Base-by-base conservation (phyloP, 2,888 invertebrate genomes). In the Cephus nigrinus region DNA sequence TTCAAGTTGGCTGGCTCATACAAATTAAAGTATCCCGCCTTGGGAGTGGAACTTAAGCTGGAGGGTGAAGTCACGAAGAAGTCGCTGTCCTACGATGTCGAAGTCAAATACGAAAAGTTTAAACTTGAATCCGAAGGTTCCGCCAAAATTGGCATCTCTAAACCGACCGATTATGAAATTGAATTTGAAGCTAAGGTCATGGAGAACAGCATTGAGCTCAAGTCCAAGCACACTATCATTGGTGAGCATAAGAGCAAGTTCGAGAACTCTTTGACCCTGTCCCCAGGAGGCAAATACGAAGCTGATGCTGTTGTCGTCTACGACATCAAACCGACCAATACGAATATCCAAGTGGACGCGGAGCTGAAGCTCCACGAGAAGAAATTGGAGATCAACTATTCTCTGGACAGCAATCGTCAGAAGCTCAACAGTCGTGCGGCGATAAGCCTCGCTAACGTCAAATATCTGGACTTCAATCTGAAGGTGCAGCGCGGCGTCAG, bases 281-380 rank as follows among this genome's bases (percentile, higher is more conserved):
- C 94, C 36, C 93, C 93, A 73, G 93, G 94, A 15, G 94, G 94
- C 75, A 95, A 93, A 86, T 93, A 95, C 85, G 94, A 94, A 84
- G 90, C 95, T 0, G 93, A 93, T 36, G 94, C 95, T 74, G 92
- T 93, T 0, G 91, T 95, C 0, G 90, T 92, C 0, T 94, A 95
- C 86, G 93, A 92, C 76, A 89, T 92, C 4, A 93, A 93, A 83
- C 92, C 93, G 0, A 93, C 94, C 76, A 94, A 94, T 81, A 84
- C 93, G 30, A 92, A 94, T 75, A 86, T 94, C 79, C 79, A 87
- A 0, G 93, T 94, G 31, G 91, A 93, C 79, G 92, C 94, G 75
- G 92, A 93, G 40, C 81, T 95, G 11, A 94, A 94, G 82, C 85
- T 94, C 5, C 93, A 94, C 68, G 92, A 92, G n/a, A 94, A 94